phyloP scores from a whole-genome alignment of 1,140 invertebrate species.

The Heterodera schachtii region DNA sequence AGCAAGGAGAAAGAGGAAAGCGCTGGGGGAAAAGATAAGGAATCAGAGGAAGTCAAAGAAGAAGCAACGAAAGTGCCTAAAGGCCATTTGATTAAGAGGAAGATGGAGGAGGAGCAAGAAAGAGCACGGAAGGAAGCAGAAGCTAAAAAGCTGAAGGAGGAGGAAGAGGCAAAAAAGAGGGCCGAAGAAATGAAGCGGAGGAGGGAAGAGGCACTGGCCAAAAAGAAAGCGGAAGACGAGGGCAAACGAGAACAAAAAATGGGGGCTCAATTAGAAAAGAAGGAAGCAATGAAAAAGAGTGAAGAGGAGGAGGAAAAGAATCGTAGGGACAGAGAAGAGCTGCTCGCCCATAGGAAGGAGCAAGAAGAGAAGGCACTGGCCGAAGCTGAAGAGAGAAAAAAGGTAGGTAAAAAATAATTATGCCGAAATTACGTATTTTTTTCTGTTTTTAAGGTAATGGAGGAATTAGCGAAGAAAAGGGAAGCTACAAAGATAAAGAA shows the following conservation, averaged over 20 bases:
- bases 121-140: constrained; percentile 8
- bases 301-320: constrained; percentile 9
- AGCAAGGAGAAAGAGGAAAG: neutral
- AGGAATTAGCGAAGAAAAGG: neutral
- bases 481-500: constrained; percentile 8
- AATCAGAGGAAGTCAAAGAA: neutral
- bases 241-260: neutral
- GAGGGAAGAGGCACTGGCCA: neutral
- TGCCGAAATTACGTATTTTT: neutral
- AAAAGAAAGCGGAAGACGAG: constrained; percentile 10
- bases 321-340: constrained; percentile 21
- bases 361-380: neutral
- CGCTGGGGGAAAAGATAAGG: neutral
- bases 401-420: neutral
- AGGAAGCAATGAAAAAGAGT: neutral
- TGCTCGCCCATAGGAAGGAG: neutral
- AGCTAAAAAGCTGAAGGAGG: constrained; percentile 1
- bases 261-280: neutral
- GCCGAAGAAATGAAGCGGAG: constrained; percentile 10
- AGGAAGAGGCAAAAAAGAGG: constrained; percentile 4
- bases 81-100: constrained; percentile 15
- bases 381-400: neutral
- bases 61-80: neutral
- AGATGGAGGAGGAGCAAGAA: constrained; percentile 9
- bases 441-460: neutral